Conservation (phyloP, 2,113 vertebrate genomes). For the rabbit (Oryctolagus cuniculus) region mOryCun1.1 NC_091433.1:116456501-116457000, state of each 20-base stretch:
- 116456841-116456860: no score
- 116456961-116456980: no score
- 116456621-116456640: no score
- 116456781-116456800: neutral
- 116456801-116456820: neutral
- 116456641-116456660: rapidly evolving
- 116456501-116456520: neutral
- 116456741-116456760: neutral
- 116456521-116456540: neutral
- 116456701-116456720: neutral
- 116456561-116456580: rapidly evolving
- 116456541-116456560: neutral
- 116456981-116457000: no score
- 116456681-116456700: rapidly evolving
- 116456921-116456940: no score
- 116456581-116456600: rapidly evolving
- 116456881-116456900: no score
- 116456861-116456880: no score
- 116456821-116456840: neutral
- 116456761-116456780: neutral
- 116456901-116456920: no score
- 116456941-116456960: no score
- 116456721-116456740: neutral
- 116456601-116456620: rapidly evolving
- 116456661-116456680: neutral